Base-by-base conservation (phyloP, 2,113 vertebrate species). In the Microtus pennsylvanicus region DNA sequence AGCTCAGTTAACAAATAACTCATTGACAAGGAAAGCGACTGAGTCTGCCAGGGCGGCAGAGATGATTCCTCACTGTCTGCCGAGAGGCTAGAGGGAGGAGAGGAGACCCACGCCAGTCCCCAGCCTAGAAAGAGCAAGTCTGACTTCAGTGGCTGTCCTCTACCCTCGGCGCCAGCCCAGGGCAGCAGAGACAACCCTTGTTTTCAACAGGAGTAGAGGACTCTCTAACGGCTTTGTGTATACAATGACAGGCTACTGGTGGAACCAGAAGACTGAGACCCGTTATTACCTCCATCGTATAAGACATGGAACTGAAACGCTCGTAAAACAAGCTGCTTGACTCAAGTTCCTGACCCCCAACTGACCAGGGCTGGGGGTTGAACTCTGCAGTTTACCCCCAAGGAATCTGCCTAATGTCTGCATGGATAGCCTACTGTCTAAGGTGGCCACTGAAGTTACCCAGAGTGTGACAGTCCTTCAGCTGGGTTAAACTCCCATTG, bases 21-120 rank as follows among this genome's bases (percentile, higher is more conserved):
- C 2, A 4, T 5, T 38, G 72, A 93, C 52, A 47, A 88, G 42
- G 19, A 50, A 88, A 82, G 19, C 47, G 2, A 0, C 5, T 0
- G 3, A 0, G 0, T 0, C 3, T 11, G 58, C 35, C 9, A 2
- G 33, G n/a, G 77, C 42, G 9, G 87, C 10, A 4, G 33, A 33
- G 76, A 58, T 13, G 92, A 52, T 5, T 89, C 0, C 2, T 38
- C 0, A 1, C 19, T 1, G 55, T 95, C 72, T 21, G 65, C 5
- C 2, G 69, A 17, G 21, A 50, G 87, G 38, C 35, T 19, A 52
- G 70, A 50, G n/a, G 14, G 65, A 7, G 10, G 22, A 35, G 47
- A 58, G 58, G 10, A 2, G 33, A 38, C 10, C 72, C 75, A 67
- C 55, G 8, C 2, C 9, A 33, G 55, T 1, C 28, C 47, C 45